Percentiles rank a stretch among this genome's conserved stretches.
phyloP scores from a whole-genome alignment of 2,888 invertebrate genomes.

The Apamea monoglypha region DNA sequence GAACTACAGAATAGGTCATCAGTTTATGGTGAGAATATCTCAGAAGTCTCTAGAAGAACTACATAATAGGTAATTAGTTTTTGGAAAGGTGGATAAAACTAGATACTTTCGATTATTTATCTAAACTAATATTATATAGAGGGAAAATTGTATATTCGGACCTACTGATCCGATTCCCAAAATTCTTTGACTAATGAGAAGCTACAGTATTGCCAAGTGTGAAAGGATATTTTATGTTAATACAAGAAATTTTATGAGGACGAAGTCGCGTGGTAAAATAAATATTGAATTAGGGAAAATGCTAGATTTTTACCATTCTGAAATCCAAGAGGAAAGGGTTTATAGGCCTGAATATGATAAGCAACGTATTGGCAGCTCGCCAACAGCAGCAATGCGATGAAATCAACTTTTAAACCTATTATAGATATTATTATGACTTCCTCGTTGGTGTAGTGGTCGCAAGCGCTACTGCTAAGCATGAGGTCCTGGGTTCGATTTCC shows the following conservation, averaged over 20 bases:
- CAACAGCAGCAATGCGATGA: conserved; percentile 23
- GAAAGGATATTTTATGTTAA: neutral
- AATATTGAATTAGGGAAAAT: neutral
- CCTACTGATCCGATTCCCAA: neutral
- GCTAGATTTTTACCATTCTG: neutral
- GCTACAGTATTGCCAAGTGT: neutral
- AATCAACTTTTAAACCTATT: conserved; percentile 41
- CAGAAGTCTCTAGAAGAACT: neutral
- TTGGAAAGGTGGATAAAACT: neutral
- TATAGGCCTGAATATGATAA: conserved; percentile 34
- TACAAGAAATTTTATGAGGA: neutral
- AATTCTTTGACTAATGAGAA: too few relatives aligned
- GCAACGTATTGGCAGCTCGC: conserved; percentile 29
- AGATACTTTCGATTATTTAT: neutral
- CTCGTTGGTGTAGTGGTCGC: neutral
- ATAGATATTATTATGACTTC: conserved; percentile 16
- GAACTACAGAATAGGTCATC: neutral
- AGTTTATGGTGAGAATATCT: too few relatives aligned
- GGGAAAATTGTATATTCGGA: neutral
- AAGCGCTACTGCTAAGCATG: neutral
- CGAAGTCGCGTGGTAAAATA: neutral
- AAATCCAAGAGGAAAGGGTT: conserved; percentile 9
- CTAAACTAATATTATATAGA: neutral
- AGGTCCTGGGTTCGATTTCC: neutral
- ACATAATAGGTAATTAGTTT: neutral